Conservation (phyloP, 1,140 invertebrate species). For the Pogonus chalceus region DNA sequence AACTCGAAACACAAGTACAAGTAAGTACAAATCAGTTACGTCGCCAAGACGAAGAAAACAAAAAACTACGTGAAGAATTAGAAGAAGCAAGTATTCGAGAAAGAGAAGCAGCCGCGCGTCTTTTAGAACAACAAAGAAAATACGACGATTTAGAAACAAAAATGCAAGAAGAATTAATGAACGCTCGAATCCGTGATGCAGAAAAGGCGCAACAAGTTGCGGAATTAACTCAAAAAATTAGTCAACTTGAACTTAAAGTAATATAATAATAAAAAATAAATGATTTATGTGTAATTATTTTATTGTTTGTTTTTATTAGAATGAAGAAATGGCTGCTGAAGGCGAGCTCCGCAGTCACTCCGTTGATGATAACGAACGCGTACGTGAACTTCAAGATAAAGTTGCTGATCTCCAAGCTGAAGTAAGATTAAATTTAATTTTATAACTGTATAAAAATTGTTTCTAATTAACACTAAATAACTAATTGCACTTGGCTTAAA, state of each 20-base stretch:
- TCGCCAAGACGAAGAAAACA: slow-evolving; percentile 88
- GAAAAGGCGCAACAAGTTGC: slow-evolving; percentile 89
- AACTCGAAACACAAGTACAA: slow-evolving; percentile 95
- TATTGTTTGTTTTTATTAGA: slow-evolving; percentile 46
- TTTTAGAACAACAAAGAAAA: slow-evolving; percentile 73
- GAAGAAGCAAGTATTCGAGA: slow-evolving; percentile 62
- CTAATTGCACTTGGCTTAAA: slow-evolving; percentile 11
- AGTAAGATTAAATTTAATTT: slow-evolving; percentile 44
- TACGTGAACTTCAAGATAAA: slow-evolving; percentile 81
- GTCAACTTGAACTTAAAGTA: slow-evolving; percentile 86
- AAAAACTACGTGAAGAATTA: slow-evolving; percentile 64
- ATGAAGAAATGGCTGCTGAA: slow-evolving; percentile 83
- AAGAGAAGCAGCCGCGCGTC: slow-evolving; percentile 61
- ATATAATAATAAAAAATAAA: no score
- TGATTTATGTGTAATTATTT: slow-evolving; percentile 8
- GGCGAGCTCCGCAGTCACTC: slow-evolving; percentile 69
- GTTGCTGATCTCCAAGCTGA: slow-evolving; percentile 85
- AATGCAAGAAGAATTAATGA: slow-evolving; percentile 91
- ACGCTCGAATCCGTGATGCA: slow-evolving; percentile 85
- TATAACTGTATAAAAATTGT: slow-evolving; percentile 2
- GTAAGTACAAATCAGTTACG: slow-evolving; percentile 89
- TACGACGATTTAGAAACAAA: slow-evolving; percentile 81
- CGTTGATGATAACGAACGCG: slow-evolving; percentile 69
- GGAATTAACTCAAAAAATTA: slow-evolving; percentile 91
- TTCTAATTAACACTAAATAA: slow-evolving; percentile 9